Conservation (phyloP, 2,888 invertebrate genomes). For the Drosophila mayaguana region DNA sequence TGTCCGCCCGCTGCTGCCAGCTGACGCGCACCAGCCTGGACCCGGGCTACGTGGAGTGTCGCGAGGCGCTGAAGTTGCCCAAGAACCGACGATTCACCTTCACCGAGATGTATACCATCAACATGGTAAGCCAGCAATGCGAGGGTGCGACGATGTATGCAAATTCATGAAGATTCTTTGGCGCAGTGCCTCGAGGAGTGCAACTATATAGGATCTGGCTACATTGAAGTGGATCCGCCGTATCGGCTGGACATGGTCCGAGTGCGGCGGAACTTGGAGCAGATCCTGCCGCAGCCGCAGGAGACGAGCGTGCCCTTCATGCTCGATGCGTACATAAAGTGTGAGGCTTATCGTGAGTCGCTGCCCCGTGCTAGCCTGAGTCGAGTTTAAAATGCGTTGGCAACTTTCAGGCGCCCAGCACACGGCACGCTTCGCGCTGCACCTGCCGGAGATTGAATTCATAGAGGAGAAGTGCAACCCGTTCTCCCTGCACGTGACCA, state of each 20-base stretch:
- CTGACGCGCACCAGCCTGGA: constrained; percentile 61
- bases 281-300: constrained; percentile 51
- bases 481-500: constrained; percentile 61
- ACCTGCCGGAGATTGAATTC: constrained; percentile 65
- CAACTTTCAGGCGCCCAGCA: constrained; percentile 45
- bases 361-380: not conserved
- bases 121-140: constrained; percentile 53
- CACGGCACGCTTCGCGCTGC: constrained; percentile 41
- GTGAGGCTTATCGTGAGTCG: constrained; percentile 58
- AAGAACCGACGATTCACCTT: constrained; percentile 33
- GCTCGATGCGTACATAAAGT: constrained; percentile 55
- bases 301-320: constrained; percentile 45
- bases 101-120: constrained; percentile 57
- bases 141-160: not conserved
- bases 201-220: constrained; percentile 61
- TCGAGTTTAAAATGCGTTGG: constrained; percentile 4
- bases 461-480: constrained; percentile 59
- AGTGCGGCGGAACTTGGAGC: constrained; percentile 43
- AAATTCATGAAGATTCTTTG: not conserved
- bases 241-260: constrained; percentile 52
- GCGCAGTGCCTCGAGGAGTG: constrained; percentile 72
- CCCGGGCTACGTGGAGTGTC: constrained; percentile 43
- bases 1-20: constrained; percentile 54
- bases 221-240: constrained; percentile 64
- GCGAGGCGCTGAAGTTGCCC: constrained; percentile 37